Conservation (phyloP, 2,888 invertebrate genomes). For the Drosophila fungiperda region DNA sequence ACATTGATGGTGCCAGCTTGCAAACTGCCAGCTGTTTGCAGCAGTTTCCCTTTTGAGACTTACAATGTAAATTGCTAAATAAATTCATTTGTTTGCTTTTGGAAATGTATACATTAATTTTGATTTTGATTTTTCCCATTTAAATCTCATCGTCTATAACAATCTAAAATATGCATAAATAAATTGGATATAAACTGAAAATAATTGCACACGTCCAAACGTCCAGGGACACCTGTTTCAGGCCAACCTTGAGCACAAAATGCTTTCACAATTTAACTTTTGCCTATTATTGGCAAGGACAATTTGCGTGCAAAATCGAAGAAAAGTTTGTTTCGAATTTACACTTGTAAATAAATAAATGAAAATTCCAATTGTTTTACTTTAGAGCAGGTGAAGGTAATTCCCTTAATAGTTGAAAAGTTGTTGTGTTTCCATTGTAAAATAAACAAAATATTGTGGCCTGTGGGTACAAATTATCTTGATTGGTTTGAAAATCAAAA, state of each 20-base stretch:
- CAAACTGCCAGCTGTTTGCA: not conserved
- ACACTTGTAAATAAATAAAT: not conserved
- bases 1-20: not conserved
- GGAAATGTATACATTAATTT: constrained; percentile 5
- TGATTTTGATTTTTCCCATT: constrained; percentile 9
- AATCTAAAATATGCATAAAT: constrained; percentile 15
- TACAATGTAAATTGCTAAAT: constrained; percentile 10
- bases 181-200: not conserved
- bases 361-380: constrained; percentile 14
- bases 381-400: not conserved
- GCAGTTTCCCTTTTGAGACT: not conserved
- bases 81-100: constrained; percentile 15
- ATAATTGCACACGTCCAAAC: constrained; percentile 4
- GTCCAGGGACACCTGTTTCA: not conserved
- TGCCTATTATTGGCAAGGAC: not conserved
- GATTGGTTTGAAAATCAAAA: not conserved
- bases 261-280: not conserved
- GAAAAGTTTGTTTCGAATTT: constrained; percentile 3
- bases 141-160: constrained; percentile 4
- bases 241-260: not conserved
- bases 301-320: constrained; percentile 7
- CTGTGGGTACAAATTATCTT: not conserved
- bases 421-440: not conserved
- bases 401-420: not conserved
- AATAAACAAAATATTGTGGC: not conserved